These are phyloP conservation scores for Syngnathoides biaculeatus DNA, from an alignment of 2,113 vertebrate species.

Conservation along the genomic window DNA sequence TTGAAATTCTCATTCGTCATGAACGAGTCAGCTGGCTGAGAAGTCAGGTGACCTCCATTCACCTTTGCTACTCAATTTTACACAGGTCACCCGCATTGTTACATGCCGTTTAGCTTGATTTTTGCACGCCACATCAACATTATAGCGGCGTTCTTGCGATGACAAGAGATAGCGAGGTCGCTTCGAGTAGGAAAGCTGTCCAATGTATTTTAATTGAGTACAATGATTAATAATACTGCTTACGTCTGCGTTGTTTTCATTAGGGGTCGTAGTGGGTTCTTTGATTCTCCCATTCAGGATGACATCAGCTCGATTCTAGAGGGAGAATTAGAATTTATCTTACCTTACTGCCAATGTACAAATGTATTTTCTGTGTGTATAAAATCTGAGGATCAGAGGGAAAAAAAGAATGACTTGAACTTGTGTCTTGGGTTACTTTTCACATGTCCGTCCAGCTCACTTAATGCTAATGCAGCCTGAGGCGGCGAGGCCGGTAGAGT, in stretches of 20 bases:
- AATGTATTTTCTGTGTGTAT: not conserved
- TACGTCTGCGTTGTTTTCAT: too few relatives aligned
- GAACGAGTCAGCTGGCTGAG: conserved; percentile 26
- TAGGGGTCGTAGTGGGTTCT: too few relatives aligned
- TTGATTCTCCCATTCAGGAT: too few relatives aligned
- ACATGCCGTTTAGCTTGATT: not conserved
- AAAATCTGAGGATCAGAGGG: conserved; percentile 15
- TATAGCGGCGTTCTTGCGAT: not conserved
- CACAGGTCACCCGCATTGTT: conserved; percentile 1
- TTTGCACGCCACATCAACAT: not conserved
- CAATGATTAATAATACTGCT: too few relatives aligned
- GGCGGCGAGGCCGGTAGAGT: conserved; percentile 45
- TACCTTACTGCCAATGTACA: not conserved
- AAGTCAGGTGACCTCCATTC: conserved; percentile 15
- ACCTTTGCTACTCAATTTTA: not conserved
- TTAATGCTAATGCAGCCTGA: conserved; percentile 35
- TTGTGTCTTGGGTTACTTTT: conserved; percentile 34
- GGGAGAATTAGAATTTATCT: too few relatives aligned
- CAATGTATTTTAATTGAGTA: too few relatives aligned
- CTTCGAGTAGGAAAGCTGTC: too few relatives aligned
- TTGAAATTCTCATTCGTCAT: conserved; percentile 25
- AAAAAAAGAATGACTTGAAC: conserved; percentile 46
- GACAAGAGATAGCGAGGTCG: not conserved
- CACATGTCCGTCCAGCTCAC: conserved; percentile 17
- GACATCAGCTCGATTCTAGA: too few relatives aligned